Base-by-base conservation (phyloP, 2,797 vertebrate species). In the Cossypha heuglini region DNA sequence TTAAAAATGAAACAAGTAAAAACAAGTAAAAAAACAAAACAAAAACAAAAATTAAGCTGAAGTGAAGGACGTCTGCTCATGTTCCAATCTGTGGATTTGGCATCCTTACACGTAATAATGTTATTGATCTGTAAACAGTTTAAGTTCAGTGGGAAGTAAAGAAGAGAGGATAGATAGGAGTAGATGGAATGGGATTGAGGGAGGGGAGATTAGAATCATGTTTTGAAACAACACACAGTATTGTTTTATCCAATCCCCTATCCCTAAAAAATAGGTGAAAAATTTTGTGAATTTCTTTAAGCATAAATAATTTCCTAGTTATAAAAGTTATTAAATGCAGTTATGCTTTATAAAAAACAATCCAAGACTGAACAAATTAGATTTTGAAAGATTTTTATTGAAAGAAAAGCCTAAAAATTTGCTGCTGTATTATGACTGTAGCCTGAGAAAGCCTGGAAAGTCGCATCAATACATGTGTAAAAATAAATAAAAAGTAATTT, bases 401-500 rank as follows among this genome's bases (percentile, higher is more conserved):
- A 29, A 67, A 51, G 10, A 91, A 85, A 80, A 75, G 24, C 7
- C 24, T 64, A 24, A 69, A 59, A 19, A 12, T 46, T 67, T 79
- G 10, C n/a, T 57, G 7, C 6, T 52, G 26, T 63, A 66, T 69
- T 76, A 35, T 61, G 35, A 25, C 7, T 42, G 28, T 55, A 66
- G 33, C 9, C 29, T 81, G 55, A 52, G 35, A 69, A 51, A 64
- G 5, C 9, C 55, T 82, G 49, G 11, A 71, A 73, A 9, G 24
- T 52, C 0, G 0, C 26, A 73, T 40, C n/a, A 31, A 12, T 33
- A 7, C 0, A 1, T 29, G 17, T 57, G 19, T 75, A 51, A 79
- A 81, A 85, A 26, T 12, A 59, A 69, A 26, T 37, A 3, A 48
- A 26, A 22, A 63, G 24, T 24, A 57, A 26, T 20, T 7, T 2